Evolutionary conservation across 2,888 invertebrate species (phyloP), one percentile per base, ranked within the genome.

Genomic region (Agonopterix arenella): DNA sequence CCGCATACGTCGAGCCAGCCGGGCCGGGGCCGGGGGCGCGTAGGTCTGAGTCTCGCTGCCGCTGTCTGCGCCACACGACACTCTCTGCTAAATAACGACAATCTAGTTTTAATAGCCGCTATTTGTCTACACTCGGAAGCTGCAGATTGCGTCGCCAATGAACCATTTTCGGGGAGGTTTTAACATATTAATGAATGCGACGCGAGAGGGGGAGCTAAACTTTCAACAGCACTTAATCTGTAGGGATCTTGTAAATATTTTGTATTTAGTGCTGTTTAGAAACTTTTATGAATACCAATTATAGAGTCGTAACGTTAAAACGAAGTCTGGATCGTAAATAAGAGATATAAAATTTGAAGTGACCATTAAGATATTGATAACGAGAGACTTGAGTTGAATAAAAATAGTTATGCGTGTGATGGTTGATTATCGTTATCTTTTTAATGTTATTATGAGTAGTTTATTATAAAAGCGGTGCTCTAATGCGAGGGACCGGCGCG

Each of bases 321-420:
- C 60, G 54, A 63, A 68, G 68, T 66, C 56, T 61, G 49, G 45
- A 50, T 62, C 70, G 58, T 76, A 75, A 75, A 76, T 74, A 68
- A 68, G 62, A 59, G 58, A 61, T 75, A 73, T 75, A 73, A 73
- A 69, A 48, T 66, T 59, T 40, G 48, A 65, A 78, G 65, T 68
- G 68, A 68, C 71, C 73, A 70, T 80, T 82, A 72, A 76, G 77
- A 77, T 77, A 64, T 62, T 68, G 80, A 80, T 78, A 77, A 68
- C 59, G 55, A 46, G 53, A 11, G 13, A 51, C 44, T 52, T 52
- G 18, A 57, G 57, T 61, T 64, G 58, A 58, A 58, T 60, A 48
- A 43, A 50, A 50, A 68, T 66, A 66, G 63, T 68, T 66, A 53
- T 69, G 68, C 62, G 66, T 67, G 70, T 60, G 56, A 52, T 50